Percentiles rank a stretch among this genome's conserved stretches.
These are phyloP conservation scores for Drosophila algonquin DNA, from an alignment of 2,888 invertebrate species.

Conservation along the genomic window DNA sequence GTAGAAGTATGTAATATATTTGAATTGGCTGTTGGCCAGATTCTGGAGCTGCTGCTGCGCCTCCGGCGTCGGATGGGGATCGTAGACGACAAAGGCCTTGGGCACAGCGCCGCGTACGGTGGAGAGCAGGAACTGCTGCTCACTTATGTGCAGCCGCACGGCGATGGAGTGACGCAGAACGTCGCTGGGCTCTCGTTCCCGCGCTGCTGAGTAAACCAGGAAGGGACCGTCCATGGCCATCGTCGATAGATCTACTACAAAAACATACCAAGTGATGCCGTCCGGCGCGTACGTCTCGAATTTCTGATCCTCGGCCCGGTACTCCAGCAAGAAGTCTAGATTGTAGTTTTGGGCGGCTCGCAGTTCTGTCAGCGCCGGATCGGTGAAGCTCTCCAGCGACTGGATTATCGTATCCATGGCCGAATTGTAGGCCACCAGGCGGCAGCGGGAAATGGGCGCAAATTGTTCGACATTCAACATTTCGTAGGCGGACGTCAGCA, in stretches of 20 bases:
- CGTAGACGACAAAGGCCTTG: constrained; percentile 85
- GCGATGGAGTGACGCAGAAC: constrained; percentile 86
- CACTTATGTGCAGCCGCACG: constrained; percentile 83
- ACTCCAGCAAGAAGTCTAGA: constrained; percentile 88
- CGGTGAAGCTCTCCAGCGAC: constrained; percentile 86
- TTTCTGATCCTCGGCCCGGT: constrained; percentile 86
- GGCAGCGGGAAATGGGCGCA: constrained; percentile 87
- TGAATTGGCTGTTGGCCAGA: constrained; percentile 84
- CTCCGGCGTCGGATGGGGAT: constrained; percentile 81
- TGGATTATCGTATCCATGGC: constrained; percentile 86
- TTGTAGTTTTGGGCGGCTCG: constrained; percentile 70
- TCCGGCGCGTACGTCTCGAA: constrained; percentile 88
- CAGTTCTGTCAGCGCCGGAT: constrained; percentile 77
- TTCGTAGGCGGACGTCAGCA: constrained; percentile 86
- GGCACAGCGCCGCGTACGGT: constrained; percentile 62
- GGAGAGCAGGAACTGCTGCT: constrained; percentile 76
- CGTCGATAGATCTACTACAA: constrained; percentile 86
- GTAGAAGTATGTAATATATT: constrained; percentile 87
- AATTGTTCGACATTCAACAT: constrained; percentile 86
- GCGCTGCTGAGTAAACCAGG: constrained; percentile 86
- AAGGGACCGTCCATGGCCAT: constrained; percentile 87
- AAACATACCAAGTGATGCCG: constrained; percentile 87
- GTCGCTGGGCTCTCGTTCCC: constrained; percentile 85
- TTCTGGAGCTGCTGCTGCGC: constrained; percentile 83
- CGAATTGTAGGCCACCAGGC: constrained; percentile 89